Evolutionary conservation across 2,797 vertebrate genomes (phyloP).

Genomic region (Sarcoramphus papa): DNA sequence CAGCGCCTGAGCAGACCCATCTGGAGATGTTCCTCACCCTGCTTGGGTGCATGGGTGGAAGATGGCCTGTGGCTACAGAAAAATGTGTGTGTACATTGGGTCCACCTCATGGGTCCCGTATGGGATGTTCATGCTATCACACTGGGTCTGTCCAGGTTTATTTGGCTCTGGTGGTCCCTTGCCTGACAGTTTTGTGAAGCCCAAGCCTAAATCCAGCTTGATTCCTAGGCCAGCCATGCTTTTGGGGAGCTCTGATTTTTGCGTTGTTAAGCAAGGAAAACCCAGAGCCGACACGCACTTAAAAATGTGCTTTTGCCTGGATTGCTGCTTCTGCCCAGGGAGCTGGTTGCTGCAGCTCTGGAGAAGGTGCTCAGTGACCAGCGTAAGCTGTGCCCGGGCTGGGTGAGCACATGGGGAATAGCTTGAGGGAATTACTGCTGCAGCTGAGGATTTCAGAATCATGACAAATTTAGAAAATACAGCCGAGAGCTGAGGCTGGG

Average conservation of each 20-base stretch:
- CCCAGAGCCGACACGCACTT: neutral
- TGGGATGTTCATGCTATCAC: neutral
- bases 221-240: neutral
- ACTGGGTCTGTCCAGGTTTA: neutral
- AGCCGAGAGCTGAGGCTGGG: neutral
- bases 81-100: fast-evolving
- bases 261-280: neutral
- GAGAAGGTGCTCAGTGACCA: neutral
- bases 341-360: neutral
- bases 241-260: neutral
- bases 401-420: neutral
- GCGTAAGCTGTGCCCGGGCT: fast-evolving
- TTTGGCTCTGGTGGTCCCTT: neutral
- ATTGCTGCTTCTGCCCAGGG: neutral
- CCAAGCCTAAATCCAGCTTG: neutral
- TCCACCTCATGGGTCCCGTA: neutral
- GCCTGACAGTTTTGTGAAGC: neutral
- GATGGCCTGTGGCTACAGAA: neutral
- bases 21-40: neutral
- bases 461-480: neutral
- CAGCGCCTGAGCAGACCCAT: neutral
- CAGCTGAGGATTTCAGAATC: neutral
- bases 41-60: neutral
- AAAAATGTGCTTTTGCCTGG: neutral
- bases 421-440: neutral